phyloP scores from a whole-genome alignment of 2,888 invertebrate species.

The Oligia fasciuncula region DNA sequence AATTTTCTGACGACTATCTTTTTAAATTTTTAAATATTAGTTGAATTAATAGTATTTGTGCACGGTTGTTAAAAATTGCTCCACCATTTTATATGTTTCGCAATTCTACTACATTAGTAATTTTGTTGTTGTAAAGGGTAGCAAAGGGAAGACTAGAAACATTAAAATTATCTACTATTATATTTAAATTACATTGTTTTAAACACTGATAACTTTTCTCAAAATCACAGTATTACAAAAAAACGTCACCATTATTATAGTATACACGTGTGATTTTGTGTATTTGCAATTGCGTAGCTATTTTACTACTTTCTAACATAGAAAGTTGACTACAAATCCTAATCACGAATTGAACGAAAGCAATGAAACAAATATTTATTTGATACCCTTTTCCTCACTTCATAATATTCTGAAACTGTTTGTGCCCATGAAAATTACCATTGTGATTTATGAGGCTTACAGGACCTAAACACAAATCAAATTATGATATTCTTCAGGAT shows the following conservation, averaged over 20 bases:
- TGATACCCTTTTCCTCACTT: neutral
- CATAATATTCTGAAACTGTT: neutral
- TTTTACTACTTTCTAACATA: conserved; percentile 1
- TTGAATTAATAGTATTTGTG: neutral
- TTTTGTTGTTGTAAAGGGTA: conserved; percentile 11
- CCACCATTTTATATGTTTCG: conserved; percentile 75
- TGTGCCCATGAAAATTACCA: neutral
- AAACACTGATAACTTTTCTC: neutral
- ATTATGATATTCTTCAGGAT: too few species aligned
- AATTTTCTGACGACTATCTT: neutral
- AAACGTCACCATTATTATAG: conserved; percentile 26
- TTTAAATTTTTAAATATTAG: neutral
- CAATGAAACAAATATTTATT: neutral
- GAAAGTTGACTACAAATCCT: neutral
- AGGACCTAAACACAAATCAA: too few species aligned
- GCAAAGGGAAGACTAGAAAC: neutral
- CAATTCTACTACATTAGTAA: conserved; percentile 48
- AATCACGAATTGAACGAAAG: neutral
- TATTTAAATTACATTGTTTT: neutral
- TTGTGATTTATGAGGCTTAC: neutral
- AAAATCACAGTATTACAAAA: neutral
- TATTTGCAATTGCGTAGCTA: conserved; percentile 35
- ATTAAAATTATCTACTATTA: neutral
- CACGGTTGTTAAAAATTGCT: conserved; percentile 49
- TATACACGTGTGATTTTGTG: conserved; percentile 56